Evolutionary conservation across 2,113 vertebrate species (phyloP), one percentile per base, ranked within the genome.

Genomic region (Limnothrissa miodon): DNA sequence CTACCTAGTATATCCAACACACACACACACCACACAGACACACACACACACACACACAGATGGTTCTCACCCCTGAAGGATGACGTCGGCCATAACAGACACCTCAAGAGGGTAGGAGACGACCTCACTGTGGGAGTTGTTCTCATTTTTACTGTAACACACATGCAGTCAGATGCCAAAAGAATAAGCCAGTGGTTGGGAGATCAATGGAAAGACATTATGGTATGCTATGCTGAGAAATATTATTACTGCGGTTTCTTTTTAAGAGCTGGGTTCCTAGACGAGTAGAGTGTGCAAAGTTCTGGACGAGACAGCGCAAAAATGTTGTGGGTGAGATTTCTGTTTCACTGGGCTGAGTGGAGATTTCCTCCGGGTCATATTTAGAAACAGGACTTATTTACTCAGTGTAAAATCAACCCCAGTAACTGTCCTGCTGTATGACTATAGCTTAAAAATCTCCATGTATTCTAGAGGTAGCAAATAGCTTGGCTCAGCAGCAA

Each of bases 101-200:
- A 96, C 95, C 0, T 92, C 93, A 83, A 97, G 90, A 13, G 84
- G 84, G 70, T 91, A 91, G 53, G 90, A 84, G 56, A 95, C 93
- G 82, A 95, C 78, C 0, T 96, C 94, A 4, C 96, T 97, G 78
- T 95, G 94, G 0, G 96, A 97, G 89, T 96, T 96, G 86, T 96
- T 97, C 21, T 89, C 92, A 89, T 97, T 97, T 93, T 96, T 96
- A 91, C 96, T 97, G 86, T 39, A 87, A 80, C 25, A 70, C 62
- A 70, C 62, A 70, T 36, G 25, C 25, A 29, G 62, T 2, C 62
- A 33, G 25, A 70, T 70, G 62, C 25, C 62, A 70, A 10, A 70
- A 70, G 36, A 70, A 70, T 33, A 70, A 70, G 62, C 62, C 25
- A 2, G 62, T 13, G 59, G 62, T 70, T 70, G 33, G 11, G 25